phyloP scores from a whole-genome alignment of 1,140 invertebrate genomes.

The Neotoxoptera formosana region DNA sequence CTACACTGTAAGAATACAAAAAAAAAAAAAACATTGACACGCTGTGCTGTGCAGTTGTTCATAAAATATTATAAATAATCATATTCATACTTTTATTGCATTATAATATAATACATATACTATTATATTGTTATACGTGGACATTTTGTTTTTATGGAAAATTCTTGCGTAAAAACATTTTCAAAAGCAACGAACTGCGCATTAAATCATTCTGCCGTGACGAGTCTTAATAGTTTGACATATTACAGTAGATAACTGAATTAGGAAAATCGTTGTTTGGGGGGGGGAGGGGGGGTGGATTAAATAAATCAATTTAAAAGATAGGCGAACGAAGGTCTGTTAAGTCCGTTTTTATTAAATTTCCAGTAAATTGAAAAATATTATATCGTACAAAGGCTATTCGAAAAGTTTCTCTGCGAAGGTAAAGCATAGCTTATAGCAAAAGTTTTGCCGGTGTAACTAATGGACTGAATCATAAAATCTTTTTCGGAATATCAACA shows the following conservation, averaged over 20 bases:
- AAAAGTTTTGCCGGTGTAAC: background rate
- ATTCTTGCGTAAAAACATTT: background rate
- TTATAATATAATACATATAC: too few species aligned
- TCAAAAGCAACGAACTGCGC: background rate
- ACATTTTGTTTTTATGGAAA: background rate
- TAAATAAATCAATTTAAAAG: background rate
- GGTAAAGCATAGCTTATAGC: background rate
- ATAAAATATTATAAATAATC: background rate
- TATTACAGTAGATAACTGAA: background rate
- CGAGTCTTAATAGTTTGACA: background rate
- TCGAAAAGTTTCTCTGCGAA: background rate
- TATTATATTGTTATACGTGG: too few species aligned
- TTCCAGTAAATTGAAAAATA: background rate
- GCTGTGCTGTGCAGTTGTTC: background rate
- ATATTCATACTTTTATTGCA: background rate
- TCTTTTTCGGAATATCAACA: background rate
- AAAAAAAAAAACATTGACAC: background rate
- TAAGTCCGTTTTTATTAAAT: constrained; percentile 28
- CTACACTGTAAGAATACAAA: background rate
- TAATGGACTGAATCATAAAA: background rate
- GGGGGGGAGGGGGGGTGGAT: background rate
- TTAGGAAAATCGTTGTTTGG: background rate
- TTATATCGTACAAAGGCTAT: background rate
- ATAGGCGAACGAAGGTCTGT: background rate
- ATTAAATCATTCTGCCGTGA: background rate